Base-by-base conservation (phyloP, 2,888 invertebrate genomes). In the Scaptomyza parva region DNA sequence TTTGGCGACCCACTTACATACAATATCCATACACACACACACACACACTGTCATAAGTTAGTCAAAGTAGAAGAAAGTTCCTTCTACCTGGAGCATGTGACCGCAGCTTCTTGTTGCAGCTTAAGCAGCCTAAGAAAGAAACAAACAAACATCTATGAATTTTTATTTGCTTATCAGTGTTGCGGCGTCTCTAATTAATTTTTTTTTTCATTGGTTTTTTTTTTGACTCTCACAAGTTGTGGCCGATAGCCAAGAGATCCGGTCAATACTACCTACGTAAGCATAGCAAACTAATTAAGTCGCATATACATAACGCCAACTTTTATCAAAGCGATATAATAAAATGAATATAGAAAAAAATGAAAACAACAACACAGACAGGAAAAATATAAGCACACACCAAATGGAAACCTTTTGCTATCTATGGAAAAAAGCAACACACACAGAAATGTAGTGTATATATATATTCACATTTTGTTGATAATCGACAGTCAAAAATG, bases 151-250 rank as follows among this genome's bases (percentile, higher is more conserved):
- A 33, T 3, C 9, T 48, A 26, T 40, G 41, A 60, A 62, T 69
- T 63, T 70, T 79, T 70, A 72, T 87, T 82, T 79, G 74, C 77
- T 84, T 87, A 88, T 84, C 88, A 82, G 60, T 52, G 55, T 9
- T 60, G 62, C 70, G 74, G 71, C 72, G 70, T 67, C 71, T 78
- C 75, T 86, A 88, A 88, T 88, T 84, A 88, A 88, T 83, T 85
- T 70, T 60, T 40, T 63, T 37, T 57, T 53, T 41, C 22, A 20
- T 40, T 26, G 35, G 82, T 70, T 60, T 40, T 63, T 28, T 57
- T 53, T 41, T 20, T 17, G 12, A 35, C 55, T 47, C 28, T 17
- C 61, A 41, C 45, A 45, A 48, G 55, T 41, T 30, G 58, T 60
- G 58, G 53, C 61, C 59, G 70, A 45, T 72, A 58, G 71, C 64